Evolutionary conservation across 2,888 invertebrate genomes (phyloP), one percentile per base, ranked within the genome.

Genomic region (Pogonocherus hispidulus): DNA sequence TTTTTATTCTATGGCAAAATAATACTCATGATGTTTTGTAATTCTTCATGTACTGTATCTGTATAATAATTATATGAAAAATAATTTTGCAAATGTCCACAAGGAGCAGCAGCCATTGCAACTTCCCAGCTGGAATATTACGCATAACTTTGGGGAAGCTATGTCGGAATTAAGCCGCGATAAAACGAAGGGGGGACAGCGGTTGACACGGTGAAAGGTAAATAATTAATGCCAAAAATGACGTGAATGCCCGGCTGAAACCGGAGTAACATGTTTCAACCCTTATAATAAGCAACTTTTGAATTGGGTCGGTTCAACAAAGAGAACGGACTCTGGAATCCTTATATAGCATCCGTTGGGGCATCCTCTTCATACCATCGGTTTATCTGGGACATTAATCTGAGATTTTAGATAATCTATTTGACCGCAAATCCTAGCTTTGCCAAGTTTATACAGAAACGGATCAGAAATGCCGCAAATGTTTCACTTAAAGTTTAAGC

Each of bases 341-440:
- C 60, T 27, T 49, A 20, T n/a, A n/a, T 35, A 47, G 27, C 19
- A 47, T 59, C 14, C 19, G 35, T 51, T 35, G 19, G 60, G 51
- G 51, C 9, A 14, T 23, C 37, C 46, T 32, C 47, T 11, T 4
- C 32, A 59, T 47, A 49, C 37, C 51, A 22, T 9, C 22, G 59
- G 60, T 49, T 35, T 60, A 60, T 60, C 60, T 32, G 60, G 47
- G 60, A 60, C 60, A 60, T 60, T 60, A 49, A 60, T 60, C 60
- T 60, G 51, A 32, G 60, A 60, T 47, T 51, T 60, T 19, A 60
- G 18, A 51, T 60, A 35, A 60, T 60, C 60, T 35, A 22, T 60
- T 60, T 35, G 32, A 46, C 60, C 32, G 14, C 37, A 51, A 49
- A 49, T 37, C 20, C 37, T 6, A 20, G 19, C 35, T 6, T 20